Evolutionary conservation across 2,113 vertebrate genomes (phyloP).

Genomic region (Panurus biarmicus): DNA sequence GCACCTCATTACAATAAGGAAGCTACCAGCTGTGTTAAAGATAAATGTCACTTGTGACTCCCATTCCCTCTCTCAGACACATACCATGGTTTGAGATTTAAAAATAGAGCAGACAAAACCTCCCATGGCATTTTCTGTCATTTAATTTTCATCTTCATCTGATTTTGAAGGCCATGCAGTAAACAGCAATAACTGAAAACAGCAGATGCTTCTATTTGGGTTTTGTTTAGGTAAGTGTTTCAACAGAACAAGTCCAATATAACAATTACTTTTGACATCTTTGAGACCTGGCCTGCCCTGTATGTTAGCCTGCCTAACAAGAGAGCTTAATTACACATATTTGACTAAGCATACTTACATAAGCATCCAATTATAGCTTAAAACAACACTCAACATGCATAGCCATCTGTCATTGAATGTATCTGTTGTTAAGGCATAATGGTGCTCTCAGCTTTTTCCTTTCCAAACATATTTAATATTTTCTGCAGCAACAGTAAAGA

Average conservation of each 20-base stretch:
- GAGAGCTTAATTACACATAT: conserved; percentile 18
- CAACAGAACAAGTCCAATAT: background rate
- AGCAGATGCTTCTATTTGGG: background rate
- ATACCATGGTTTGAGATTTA: background rate
- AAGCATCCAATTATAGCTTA: conserved; percentile 48
- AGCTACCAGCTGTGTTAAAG: background rate
- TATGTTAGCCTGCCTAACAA: background rate
- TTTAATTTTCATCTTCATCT: background rate
- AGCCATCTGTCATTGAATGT: conserved; percentile 23
- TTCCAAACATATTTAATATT: background rate
- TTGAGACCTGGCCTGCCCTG: background rate
- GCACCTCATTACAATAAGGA: background rate
- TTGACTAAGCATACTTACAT: conserved; percentile 39
- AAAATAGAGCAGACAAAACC: background rate
- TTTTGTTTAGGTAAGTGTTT: background rate
- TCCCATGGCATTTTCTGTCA: background rate
- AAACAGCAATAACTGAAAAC: background rate
- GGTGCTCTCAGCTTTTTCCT: background rate
- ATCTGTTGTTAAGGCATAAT: conserved; percentile 7
- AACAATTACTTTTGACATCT: background rate
- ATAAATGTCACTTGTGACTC: background rate
- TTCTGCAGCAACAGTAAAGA: background rate
- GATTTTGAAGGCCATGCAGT: background rate
- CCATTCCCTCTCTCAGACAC: background rate
- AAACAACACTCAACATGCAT: conserved; percentile 42